phyloP scores from a whole-genome alignment of 2,797 vertebrate species.

The Brachyrhaphis roseni region DNA sequence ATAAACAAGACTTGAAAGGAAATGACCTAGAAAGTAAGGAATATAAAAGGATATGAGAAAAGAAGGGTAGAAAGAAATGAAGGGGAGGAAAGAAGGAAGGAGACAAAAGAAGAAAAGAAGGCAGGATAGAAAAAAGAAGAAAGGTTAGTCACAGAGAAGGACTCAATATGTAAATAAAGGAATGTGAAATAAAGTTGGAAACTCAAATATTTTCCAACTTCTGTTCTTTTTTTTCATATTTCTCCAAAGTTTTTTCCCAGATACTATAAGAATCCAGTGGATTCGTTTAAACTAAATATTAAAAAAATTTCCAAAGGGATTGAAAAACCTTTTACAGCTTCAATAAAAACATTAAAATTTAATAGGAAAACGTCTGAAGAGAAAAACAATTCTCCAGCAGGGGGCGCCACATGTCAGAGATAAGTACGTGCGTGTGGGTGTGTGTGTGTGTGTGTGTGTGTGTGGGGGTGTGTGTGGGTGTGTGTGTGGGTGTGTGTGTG shows the following conservation, averaged over 20 bases:
- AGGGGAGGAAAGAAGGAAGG: neutral
- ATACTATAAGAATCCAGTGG: neutral
- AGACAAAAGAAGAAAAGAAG: neutral
- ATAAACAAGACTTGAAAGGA: neutral
- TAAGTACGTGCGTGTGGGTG: conserved; percentile 1
- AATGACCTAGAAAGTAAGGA: neutral
- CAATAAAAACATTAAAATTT: neutral
- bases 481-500: conserved; percentile 2
- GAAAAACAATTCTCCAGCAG: conserved; percentile 30
- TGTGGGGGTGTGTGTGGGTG: neutral
- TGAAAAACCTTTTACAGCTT: neutral
- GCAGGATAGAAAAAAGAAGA: too few species aligned
- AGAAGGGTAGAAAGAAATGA: neutral
- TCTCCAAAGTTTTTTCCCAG: neutral
- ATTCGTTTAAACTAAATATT: neutral
- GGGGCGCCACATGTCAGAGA: conserved; percentile 39
- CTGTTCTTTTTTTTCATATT: neutral
- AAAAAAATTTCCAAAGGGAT: neutral
- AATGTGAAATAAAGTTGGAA: neutral
- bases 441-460: neutral
- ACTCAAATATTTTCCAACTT: neutral
- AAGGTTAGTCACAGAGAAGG: neutral
- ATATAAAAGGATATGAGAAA: neutral
- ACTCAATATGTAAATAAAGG: neutral
- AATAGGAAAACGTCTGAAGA: neutral